phyloP scores from a whole-genome alignment of 2,113 vertebrate genomes.

The Chiloscyllium plagiosum region DNA sequence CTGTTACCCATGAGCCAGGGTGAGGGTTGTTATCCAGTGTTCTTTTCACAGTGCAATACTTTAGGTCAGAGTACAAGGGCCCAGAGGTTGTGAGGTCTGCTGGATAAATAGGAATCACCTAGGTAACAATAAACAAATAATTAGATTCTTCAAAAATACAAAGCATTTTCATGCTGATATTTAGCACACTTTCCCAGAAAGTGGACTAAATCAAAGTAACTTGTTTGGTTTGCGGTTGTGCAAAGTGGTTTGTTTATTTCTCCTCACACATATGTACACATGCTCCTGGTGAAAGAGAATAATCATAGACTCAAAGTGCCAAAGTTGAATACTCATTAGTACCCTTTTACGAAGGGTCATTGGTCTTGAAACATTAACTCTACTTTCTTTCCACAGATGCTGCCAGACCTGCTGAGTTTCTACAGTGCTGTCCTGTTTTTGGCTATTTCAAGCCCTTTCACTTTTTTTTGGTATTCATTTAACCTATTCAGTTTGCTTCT shows the following conservation, averaged over 20 bases:
- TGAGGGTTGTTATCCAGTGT: slow-evolving; percentile 39
- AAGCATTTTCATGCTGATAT: background rate
- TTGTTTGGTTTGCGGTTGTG: background rate
- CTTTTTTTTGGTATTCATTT: no score
- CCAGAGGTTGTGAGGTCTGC: slow-evolving; percentile 41
- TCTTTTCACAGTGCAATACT: slow-evolving; percentile 48
- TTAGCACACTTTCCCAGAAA: background rate
- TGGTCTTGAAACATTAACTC: no score
- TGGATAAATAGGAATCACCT: slow-evolving; percentile 42
- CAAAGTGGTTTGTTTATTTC: background rate
- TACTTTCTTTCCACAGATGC: no score
- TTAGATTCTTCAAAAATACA: background rate
- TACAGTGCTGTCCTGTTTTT: no score
- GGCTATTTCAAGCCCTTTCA: no score
- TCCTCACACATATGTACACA: background rate
- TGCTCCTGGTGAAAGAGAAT: background rate
- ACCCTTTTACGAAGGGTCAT: background rate
- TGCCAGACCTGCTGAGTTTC: no score
- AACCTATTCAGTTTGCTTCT: no score
- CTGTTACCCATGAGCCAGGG: slow-evolving; percentile 7
- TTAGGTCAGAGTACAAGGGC: slow-evolving; percentile 38
- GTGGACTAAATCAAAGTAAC: background rate
- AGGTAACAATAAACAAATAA: slow-evolving; percentile 35
- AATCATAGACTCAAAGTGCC: background rate
- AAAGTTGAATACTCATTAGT: background rate